phyloP scores from a whole-genome alignment of 2,113 vertebrate genomes.

The Sylvilagus bachmani region DNA sequence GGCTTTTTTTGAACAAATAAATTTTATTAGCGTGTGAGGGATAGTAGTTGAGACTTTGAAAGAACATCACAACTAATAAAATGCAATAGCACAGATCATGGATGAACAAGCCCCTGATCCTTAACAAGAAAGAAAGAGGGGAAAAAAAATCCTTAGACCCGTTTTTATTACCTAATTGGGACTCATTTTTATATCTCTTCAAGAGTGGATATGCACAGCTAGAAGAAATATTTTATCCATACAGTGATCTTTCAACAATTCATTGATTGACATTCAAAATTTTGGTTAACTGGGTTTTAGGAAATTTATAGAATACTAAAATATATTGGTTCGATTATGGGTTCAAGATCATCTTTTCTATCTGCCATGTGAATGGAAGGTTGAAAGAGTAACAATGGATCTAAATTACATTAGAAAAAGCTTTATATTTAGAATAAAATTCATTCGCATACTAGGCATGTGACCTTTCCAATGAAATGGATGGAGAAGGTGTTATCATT shows the following conservation, averaged over 20 bases:
- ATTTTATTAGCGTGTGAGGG: slow-evolving; percentile 20
- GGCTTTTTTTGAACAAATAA: neutral
- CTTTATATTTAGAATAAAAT: neutral
- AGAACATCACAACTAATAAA: slow-evolving; percentile 51
- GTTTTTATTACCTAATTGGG: neutral
- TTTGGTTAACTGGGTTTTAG: slow-evolving; percentile 28
- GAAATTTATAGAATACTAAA: slow-evolving; percentile 11
- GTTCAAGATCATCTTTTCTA: neutral
- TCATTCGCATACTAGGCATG: neutral
- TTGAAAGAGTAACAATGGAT: neutral
- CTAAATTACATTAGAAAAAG: neutral
- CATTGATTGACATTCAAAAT: neutral
- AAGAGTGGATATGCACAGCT: neutral
- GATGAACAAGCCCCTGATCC: neutral
- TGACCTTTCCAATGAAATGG: neutral
- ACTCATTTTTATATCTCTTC: neutral
- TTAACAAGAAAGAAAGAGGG: neutral
- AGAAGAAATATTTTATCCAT: neutral
- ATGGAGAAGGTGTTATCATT: neutral
- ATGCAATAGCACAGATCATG: neutral
- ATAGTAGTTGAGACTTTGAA: neutral
- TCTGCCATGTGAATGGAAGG: neutral
- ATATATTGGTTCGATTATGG: neutral
- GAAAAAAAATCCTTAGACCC: neutral
- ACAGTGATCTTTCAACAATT: neutral